phyloP scores from a whole-genome alignment of 2,888 invertebrate genomes.

The Muscina levida region DNA sequence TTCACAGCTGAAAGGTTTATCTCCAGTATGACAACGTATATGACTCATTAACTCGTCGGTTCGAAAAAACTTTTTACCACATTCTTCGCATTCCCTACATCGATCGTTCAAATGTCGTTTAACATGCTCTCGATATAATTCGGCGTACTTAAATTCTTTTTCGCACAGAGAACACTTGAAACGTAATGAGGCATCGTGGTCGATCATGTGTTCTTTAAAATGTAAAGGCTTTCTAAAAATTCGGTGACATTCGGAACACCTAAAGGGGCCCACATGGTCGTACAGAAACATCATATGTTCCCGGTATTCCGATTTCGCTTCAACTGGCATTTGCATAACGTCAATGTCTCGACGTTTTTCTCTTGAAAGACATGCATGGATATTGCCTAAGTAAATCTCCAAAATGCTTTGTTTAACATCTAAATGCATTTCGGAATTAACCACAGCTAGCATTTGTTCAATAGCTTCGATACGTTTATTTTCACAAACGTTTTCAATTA shows the following conservation, averaged over 20 bases:
- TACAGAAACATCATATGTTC: constrained; percentile 47
- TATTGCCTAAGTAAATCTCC: constrained; percentile 45
- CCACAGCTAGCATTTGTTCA: constrained; percentile 47
- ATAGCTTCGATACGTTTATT: constrained; percentile 51
- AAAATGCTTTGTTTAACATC: constrained; percentile 46
- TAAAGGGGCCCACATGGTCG: constrained; percentile 51
- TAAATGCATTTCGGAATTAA: constrained; percentile 47
- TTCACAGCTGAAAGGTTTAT: constrained; percentile 54
- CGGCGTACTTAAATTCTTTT: not conserved
- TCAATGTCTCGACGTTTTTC: constrained; percentile 18
- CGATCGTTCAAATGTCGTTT: constrained; percentile 52
- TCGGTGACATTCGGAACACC: not conserved
- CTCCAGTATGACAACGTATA: constrained; percentile 50
- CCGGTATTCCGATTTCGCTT: constrained; percentile 14
- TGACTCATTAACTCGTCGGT: constrained; percentile 51
- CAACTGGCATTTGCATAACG: not conserved
- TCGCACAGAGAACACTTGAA: not conserved
- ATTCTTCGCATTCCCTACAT: constrained; percentile 47
- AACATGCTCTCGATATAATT: constrained; percentile 54
- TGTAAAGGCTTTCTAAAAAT: not conserved
- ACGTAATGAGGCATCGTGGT: not conserved
- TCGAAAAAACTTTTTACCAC: constrained; percentile 50
- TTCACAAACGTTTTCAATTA: constrained; percentile 58
- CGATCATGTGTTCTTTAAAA: not conserved
- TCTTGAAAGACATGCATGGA: constrained; percentile 46